Conservation (phyloP, 1,140 invertebrate genomes). For the Spodoptera frugiperda region DNA sequence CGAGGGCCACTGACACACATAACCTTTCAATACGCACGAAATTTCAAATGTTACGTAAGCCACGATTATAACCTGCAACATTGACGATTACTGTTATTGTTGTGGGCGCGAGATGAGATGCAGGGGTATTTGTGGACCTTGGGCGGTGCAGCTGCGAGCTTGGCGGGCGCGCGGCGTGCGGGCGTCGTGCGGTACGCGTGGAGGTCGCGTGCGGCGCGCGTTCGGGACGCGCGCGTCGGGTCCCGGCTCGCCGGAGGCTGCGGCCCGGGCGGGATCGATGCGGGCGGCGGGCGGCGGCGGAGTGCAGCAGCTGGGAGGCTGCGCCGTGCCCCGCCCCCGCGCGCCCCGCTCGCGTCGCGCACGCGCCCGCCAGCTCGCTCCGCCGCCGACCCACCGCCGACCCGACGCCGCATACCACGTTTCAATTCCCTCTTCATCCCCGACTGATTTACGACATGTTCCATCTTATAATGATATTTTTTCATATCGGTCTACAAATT, state of each 20-base stretch:
- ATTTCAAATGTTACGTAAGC: slow-evolving; percentile 74
- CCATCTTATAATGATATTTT: slow-evolving; percentile 55
- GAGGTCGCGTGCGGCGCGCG: slow-evolving; percentile 67
- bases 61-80: slow-evolving; percentile 73
- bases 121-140: slow-evolving; percentile 55
- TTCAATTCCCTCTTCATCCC: slow-evolving; percentile 72
- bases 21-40: slow-evolving; percentile 68
- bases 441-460: slow-evolving; percentile 74
- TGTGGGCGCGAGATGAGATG: slow-evolving; percentile 52
- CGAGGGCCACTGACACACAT: slow-evolving; percentile 61
- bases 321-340: slow-evolving; percentile 66
- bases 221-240: slow-evolving; percentile 65
- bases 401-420: slow-evolving; percentile 59
- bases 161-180: slow-evolving; percentile 61
- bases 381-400: slow-evolving; percentile 56
- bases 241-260: slow-evolving; percentile 67
- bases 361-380: slow-evolving; percentile 61
- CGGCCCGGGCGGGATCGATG: slow-evolving; percentile 80
- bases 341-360: slow-evolving; percentile 52
- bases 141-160: slow-evolving; percentile 53
- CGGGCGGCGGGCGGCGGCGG: slow-evolving; percentile 81
- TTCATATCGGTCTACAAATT: slow-evolving; percentile 45
- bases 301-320: slow-evolving; percentile 80
- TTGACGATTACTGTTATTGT: slow-evolving; percentile 57
- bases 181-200: slow-evolving; percentile 52